Evolutionary conservation across 2,113 vertebrate species (phyloP), one percentile per base, ranked within the genome.

Genomic region (Hiodon alosoides): DNA sequence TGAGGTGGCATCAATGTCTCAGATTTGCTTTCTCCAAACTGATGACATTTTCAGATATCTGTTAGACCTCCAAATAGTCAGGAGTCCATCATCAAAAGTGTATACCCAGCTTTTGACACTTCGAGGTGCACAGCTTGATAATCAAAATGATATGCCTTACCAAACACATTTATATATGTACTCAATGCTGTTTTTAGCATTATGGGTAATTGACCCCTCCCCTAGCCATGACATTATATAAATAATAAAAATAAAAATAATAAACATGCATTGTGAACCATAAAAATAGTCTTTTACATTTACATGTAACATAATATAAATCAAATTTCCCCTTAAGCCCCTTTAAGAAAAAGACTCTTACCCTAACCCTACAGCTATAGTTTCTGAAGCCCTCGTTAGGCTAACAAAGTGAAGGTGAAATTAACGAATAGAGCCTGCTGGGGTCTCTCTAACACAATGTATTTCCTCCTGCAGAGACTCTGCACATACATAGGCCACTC

Each of bases 381-480:
- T 48, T 53, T 46, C 53, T 73, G 51, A 70, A 52, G 8, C 10
- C 3, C 51, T 8, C 14, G 4, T 16, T 16, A 53, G 64, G 16
- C 47, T 67, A 51, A 47, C 54, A 48, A 55, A 13, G 9, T 72
- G 48, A 72, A 67, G 76, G 54, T 57, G 46, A 8, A 55, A 47
- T 13, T 50, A 16, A 75, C 31, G 31, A 31, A 31, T 31, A 31
- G 69, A 61, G 57, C 79, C 82, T 77, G 78, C 71, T 77, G 80
- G 80, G 78, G 80, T 78, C 80, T 67, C 79, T 72, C 80, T 70
- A 82, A 79, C 72, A 78, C 72, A 72, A 76, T 51, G 2, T 51
- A 67, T 58, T 66, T 47, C 10, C 14, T 5, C 48, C 11, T 31
- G 10, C 47, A 60, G 60, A 52, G 74, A 7, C 7, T 50, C 11